Evolutionary conservation across 64 coral and sea anemone genomes (phyloP).

Genomic region (Porites lutea): DNA sequence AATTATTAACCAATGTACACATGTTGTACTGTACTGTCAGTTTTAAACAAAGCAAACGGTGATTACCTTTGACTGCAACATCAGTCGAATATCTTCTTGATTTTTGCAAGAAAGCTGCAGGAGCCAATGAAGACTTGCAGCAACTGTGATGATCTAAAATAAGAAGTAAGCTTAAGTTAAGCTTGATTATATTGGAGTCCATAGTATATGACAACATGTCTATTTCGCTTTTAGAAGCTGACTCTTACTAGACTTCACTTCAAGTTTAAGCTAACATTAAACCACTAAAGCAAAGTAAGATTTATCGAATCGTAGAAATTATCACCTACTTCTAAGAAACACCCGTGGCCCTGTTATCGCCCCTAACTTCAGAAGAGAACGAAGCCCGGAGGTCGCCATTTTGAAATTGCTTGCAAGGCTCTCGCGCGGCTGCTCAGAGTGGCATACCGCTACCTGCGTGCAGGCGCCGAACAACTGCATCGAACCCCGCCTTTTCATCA

Average conservation of each 20-base stretch:
- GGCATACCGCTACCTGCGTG: not conserved
- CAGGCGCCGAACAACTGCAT: not conserved
- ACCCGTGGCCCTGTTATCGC: constrained; percentile 37
- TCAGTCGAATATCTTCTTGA: constrained; percentile 35
- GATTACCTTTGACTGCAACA: constrained; percentile 24
- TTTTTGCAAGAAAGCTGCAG: not conserved
- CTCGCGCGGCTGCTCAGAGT: not conserved
- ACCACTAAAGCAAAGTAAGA: not conserved
- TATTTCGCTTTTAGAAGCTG: too few species aligned
- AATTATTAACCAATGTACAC: too few species aligned
- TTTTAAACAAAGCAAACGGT: not conserved
- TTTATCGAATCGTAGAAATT: not conserved
- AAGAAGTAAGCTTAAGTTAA: not conserved
- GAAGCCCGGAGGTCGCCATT: constrained; percentile 65
- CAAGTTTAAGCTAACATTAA: not conserved
- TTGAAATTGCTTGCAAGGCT: constrained; percentile 10
- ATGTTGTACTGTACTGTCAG: too few species aligned
- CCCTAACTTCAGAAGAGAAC: constrained; percentile 31
- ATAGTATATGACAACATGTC: too few species aligned
- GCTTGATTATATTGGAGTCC: too few species aligned
- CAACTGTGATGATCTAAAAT: constrained; percentile 30
- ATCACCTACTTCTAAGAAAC: constrained; percentile 13
- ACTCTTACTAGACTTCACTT: too few species aligned
- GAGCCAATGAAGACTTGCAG: not conserved
- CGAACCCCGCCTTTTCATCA: not conserved